Conservation (phyloP, 37 sponge, comb jelly and placozoan genomes). For the Theonella swinhoei region DNA sequence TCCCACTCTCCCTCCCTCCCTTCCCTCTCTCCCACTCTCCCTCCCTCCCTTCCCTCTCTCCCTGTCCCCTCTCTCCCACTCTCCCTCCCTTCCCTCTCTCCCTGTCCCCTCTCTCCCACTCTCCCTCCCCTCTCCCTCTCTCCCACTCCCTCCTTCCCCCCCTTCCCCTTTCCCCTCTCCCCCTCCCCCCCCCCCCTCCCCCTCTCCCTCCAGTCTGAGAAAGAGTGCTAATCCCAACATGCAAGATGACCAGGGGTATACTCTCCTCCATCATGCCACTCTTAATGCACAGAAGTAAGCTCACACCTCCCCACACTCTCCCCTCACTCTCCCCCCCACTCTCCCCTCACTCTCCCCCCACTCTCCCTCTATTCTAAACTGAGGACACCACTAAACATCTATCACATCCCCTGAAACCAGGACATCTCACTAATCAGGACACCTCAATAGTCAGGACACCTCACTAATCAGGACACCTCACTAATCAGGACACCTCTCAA, state of each 20-base stretch:
- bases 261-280: conserved; percentile 85
- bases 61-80: too few species aligned
- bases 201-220: conserved; percentile 21
- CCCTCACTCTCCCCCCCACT: conserved; percentile 4
- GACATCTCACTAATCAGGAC: too few species aligned
- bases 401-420: background rate
- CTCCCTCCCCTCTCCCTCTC: background rate
- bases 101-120: too few species aligned
- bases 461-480: too few species aligned
- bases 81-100: too few species aligned
- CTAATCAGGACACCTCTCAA: too few species aligned
- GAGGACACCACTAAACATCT: background rate
- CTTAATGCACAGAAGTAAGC: conserved; percentile 75
- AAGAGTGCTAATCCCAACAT: conserved; percentile 68
- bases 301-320: background rate
- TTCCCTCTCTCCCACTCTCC: too few species aligned
- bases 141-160: background rate
- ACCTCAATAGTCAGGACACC: too few species aligned
- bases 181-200: background rate
- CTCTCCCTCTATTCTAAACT: background rate
- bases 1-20: too few species aligned
- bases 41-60: too few species aligned
- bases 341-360: background rate
- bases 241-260: conserved; percentile 78
- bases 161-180: too few species aligned